Base-by-base conservation (phyloP, 2,797 vertebrate genomes). In the Pogoniulus pusillus region DNA sequence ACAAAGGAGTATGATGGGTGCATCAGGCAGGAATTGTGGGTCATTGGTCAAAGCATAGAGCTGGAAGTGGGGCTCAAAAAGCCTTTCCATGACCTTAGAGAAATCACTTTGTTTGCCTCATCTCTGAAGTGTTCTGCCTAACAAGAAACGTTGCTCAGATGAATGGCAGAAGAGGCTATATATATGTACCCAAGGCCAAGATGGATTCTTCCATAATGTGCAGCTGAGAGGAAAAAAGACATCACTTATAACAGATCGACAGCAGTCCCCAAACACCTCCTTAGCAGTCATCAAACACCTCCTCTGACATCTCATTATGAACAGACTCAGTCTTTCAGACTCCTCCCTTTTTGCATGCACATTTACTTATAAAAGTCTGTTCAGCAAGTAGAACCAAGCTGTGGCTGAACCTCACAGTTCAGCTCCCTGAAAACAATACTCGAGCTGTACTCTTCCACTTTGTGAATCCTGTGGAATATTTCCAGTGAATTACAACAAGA, bases 121-220 rank as follows among this genome's bases (percentile, higher is more conserved):
- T 12, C 37, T 54, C 35, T 22, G 2, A 19, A 49, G 14, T 3
- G 23, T 19, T 80, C 62, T 45, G n/a, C 39, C 60, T 45, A 77
- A 47, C 87, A 68, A 27, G 23, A 27, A 70, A 49, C 1, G 1
- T 5, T 30, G 53, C 62, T 57, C 35, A 72, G 45, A 51, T 3
- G 66, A 75, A 63, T 14, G 23, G 53, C 51, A 89, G 35, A 1
- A 68, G 39, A 75, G 35, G 23, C 32, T 58, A 9, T 26, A 32
- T 2, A 2, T 5, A 58, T 65, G n/a, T 30, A 77, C 6, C 19
- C 57, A 55, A 73, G n/a, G 69, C 11, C 34, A 43, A 63, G 47
- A 81, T 5, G 29, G 45, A 86, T 55, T 65, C 37, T 37, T 73
- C 64, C 5, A 5, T 4, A 71, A 39, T 0, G 0, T 8, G 15